Evolutionary conservation across 2,888 invertebrate species (phyloP), one percentile per base, ranked within the genome.

Genomic region (Acanthosepion esculentum): DNA sequence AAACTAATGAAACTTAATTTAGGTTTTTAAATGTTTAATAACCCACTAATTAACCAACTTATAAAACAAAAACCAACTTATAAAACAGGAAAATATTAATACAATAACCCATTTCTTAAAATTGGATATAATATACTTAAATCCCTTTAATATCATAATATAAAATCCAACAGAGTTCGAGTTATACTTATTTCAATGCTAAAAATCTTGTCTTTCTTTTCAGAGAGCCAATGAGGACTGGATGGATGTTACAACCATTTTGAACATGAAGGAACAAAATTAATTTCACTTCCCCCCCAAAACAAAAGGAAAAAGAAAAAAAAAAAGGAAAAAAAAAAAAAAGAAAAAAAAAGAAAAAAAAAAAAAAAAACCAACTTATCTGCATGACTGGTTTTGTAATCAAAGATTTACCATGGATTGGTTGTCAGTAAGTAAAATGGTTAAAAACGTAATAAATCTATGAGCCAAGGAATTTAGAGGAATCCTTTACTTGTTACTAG

Each of bases 311-410:
- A n/a, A n/a, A n/a, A n/a, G n/a, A n/a, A n/a, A n/a, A n/a, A n/a
- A n/a, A n/a, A n/a, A n/a, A n/a, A n/a, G n/a, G n/a, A n/a, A n/a
- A n/a, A n/a, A n/a, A n/a, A n/a, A n/a, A n/a, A n/a, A n/a, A n/a
- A n/a, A n/a, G n/a, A n/a, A n/a, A n/a, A n/a, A n/a, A n/a, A n/a
- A n/a, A n/a, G n/a, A n/a, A n/a, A n/a, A n/a, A n/a, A 41, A 41
- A 41, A 41, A 41, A 41, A 2, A 41, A 59, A 59, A 20, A 7
- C 18, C n/a, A 15, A n/a, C 41, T 78, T 78, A n/a, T 78, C 78
- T n/a, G n/a, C 48, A 93, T 20, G 93, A 93, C 93, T 93, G 93
- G 93, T 93, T 93, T 93, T 93, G 93, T 93, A 93, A 93, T 93
- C 93, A 93, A 48, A 12, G 6, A 48, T 92, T 92, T 23, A 48